Evolutionary conservation across 1,140 invertebrate species (phyloP), one percentile per base, ranked within the genome.

Genomic region (Solenopsis fugax): DNA sequence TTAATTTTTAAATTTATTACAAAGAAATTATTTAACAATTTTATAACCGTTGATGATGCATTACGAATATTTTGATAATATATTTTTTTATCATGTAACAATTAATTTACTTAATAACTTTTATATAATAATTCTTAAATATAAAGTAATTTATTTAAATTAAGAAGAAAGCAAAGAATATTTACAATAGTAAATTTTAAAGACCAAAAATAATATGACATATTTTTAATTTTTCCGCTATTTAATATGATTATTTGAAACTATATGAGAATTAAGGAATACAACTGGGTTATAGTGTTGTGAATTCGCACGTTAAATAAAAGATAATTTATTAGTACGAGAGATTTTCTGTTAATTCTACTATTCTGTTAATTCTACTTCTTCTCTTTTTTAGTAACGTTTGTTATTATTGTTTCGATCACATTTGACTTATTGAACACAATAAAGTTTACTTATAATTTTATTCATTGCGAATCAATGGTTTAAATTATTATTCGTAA

Each of bases 21-120:
- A 64, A 1, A 24, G 2, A 62, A 72, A 10, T 52, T 72, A 6
- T 69, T 21, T 50, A 72, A 76, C n/a, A 60, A 41, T 77, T 48
- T 77, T 18, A 58, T 60, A 21, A 75, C 12, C 0, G 29, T 62
- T 60, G n/a, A 52, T 72, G 18, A 52, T 52, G 16, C 21, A 18
- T 21, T 13, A 37, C 9, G 2, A 75, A 34, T 6, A 18, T 37
- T 54, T 6, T 18, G 7, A 4, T 21, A 56, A 16, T 21, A 41
- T 16, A 29, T 9, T 24, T 29, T 21, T 10, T 73, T 56, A 7
- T 56, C 1, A 75, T 56, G 2, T 56, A 1, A 56, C 12, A 12
- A 54, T 54, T 54, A 37, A 65, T 67, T 67, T 13, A 10, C n/a
- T 54, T 54, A 0, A 54, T 54, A 18, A 0, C 29, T 75, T 75